Evolutionary conservation across 2,888 invertebrate genomes (phyloP), one percentile per base, ranked within the genome.

Genomic region (Melieria picta): DNA sequence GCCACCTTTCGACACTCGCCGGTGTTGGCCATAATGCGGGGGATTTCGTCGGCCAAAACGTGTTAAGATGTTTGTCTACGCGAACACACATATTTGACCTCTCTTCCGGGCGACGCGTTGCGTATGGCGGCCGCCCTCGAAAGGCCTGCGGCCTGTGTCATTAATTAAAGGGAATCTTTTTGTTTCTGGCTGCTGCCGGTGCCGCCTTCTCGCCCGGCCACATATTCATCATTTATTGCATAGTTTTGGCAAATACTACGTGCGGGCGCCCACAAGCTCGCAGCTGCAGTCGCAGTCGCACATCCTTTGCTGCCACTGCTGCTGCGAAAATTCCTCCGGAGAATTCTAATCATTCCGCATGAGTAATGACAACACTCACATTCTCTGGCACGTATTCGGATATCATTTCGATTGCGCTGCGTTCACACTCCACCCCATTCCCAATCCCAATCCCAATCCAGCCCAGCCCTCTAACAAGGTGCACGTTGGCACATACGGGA

Each of bases 311-410:
- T 71, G 62, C 42, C 55, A 10, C n/a, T 11, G 46, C 65, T 65
- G 30, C 45, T 61, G 50, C 61, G 62, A 63, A 61, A 69, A 81
- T 81, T 80, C 78, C 80, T 79, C 80, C 76, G 72, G 81, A 80
- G 81, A 79, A 79, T 80, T 80, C 79, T 77, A 80, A 81, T 79
- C 81, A 81, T 81, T 79, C 79, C 79, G 76, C 73, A 79, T 81
- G 81, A 81, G 78, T 80, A 80, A 81, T 81, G 80, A 78, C 79
- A 78, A 76, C 72, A 74, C 74, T 76, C 76, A 75, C 65, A 71
- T 71, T 65, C 65, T 71, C 58, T 71, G 66, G 61, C 71, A 71
- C 63, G 56, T 71, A 62, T 67, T 43, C 64, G 52, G 65, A 71
- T 71, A 71, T 71, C 65, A 65, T 71, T 75, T 69, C 58, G 69